phyloP scores from a whole-genome alignment of 2,113 vertebrate genomes.

The Thymallus thymallus region DNA sequence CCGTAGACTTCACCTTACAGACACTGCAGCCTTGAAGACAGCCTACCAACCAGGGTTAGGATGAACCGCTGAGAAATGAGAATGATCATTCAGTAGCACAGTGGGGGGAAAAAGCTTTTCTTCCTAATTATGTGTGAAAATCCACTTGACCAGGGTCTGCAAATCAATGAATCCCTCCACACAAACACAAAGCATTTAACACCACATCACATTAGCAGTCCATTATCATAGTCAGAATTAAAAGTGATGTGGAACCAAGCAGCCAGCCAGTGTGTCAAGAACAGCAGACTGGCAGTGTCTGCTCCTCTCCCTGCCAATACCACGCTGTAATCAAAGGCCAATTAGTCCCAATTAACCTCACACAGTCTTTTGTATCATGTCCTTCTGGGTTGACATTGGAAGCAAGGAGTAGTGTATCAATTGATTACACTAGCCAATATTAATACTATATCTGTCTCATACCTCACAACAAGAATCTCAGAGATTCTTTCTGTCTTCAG shows the following conservation, averaged over 20 bases:
- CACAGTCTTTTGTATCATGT: too few relatives aligned
- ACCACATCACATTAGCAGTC: constrained; percentile 45
- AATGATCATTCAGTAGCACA: constrained; percentile 17
- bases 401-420: not conserved
- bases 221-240: constrained; percentile 47
- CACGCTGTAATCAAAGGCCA: constrained; percentile 43
- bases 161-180: constrained; percentile 49
- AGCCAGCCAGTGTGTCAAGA: constrained; percentile 34
- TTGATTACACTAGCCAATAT: not conserved
- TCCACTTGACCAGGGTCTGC: constrained; percentile 55
- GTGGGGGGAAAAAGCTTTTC: not conserved
- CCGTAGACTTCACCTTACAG: constrained; percentile 27
- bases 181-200: constrained; percentile 52
- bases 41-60: constrained; percentile 24
- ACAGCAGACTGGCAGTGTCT: constrained; percentile 33
- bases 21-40: constrained; percentile 7
- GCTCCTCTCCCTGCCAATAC: constrained; percentile 46
- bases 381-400: not conserved
- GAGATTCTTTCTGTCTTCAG: too few relatives aligned
- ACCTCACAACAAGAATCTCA: too few relatives aligned
- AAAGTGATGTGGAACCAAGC: constrained; percentile 41
- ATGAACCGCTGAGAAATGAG: constrained; percentile 26
- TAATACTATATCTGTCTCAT: too few relatives aligned
- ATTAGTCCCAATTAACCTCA: constrained; percentile 41
- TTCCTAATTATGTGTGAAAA: constrained; percentile 49